Evolutionary conservation across 2,888 invertebrate genomes (phyloP), one percentile per base, ranked within the genome.

Genomic region (Tanypteryx hageni): DNA sequence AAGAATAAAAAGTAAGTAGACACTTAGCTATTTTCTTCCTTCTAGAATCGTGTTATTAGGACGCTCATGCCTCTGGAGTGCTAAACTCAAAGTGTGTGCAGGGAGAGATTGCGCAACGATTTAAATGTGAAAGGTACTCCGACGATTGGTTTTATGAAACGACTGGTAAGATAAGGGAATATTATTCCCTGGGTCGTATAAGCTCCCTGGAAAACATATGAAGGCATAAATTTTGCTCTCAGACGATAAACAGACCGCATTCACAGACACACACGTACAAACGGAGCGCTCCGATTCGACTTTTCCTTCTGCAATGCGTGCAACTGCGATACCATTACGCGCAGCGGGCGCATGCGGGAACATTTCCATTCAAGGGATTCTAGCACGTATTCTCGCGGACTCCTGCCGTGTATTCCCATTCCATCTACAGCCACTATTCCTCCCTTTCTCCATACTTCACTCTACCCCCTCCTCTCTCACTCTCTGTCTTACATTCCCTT

Each of bases 271-370:
- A 64, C 68, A 68, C 22, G 18, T 22, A 11, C 68, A 68, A 22
- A 68, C n/a, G 68, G 68, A 68, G 68, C 68, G 22, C 7, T 68
- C 68, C 68, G 68, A 68, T 68, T 68, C 68, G 68, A 18, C n/a
- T 68, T 68, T 68, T 68, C 9, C 68, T 68, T 68, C 68, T 68
- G 68, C 68, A 68, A 68, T 68, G 68, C 22, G 68, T 68, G 68
- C 68, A 68, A 68, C 68, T 68, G 68, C 68, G 22, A 68, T 68
- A 68, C 68, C 68, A 68, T 68, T 68, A 68, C 68, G 18, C 18
- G 18, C 68, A 68, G 22, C 68, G 68, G 68, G 68, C 68, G 68
- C 68, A 68, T 68, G 68, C 68, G 68, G 18, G 68, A 68, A 68
- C 68, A 68, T 68, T 68, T 22, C 68, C 68, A 68, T 68, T 11